Evolutionary conservation across 1,140 invertebrate genomes (phyloP).

Genomic region (Lordiphosa stackelbergi): DNA sequence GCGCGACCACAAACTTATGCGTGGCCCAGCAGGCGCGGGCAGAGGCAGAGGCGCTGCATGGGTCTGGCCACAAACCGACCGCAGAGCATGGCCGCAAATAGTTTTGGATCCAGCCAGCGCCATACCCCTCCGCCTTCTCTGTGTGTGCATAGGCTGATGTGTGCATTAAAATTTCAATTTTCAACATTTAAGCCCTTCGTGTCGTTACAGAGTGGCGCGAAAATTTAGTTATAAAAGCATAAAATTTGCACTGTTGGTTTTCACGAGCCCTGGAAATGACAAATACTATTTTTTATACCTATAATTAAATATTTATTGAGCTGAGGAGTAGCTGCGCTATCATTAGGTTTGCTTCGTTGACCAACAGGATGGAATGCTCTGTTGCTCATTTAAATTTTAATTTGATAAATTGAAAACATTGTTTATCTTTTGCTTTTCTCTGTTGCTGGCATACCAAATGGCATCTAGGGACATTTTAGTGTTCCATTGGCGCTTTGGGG

Average conservation of each 20-base stretch:
- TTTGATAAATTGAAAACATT: constrained; percentile 58
- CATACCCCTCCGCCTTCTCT: constrained; percentile 14
- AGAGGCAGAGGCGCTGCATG: constrained; percentile 40
- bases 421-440: constrained; percentile 19
- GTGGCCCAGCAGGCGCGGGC: constrained; percentile 25
- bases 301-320: constrained; percentile 72
- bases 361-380: constrained; percentile 3
- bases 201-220: constrained; percentile 44
- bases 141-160: constrained; percentile 7
- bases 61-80: constrained; percentile 53
- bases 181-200: constrained; percentile 49
- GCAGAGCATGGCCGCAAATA: constrained; percentile 67
- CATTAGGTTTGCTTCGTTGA: constrained; percentile 53
- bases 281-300: constrained; percentile 48
- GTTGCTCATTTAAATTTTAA: constrained; percentile 57
- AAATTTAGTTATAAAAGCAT: constrained; percentile 71
- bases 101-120: constrained; percentile 51
- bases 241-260: constrained; percentile 43
- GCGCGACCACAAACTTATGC: constrained; percentile 67
- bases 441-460: constrained; percentile 14
- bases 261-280: constrained; percentile 39
- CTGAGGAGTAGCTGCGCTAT: constrained; percentile 25
- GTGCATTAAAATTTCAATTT: constrained; percentile 70
- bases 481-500: constrained; percentile 32
- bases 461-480: constrained; percentile 42